Evolutionary conservation across 2,797 vertebrate species (phyloP).

Genomic region (Megaceryle alcyon): DNA sequence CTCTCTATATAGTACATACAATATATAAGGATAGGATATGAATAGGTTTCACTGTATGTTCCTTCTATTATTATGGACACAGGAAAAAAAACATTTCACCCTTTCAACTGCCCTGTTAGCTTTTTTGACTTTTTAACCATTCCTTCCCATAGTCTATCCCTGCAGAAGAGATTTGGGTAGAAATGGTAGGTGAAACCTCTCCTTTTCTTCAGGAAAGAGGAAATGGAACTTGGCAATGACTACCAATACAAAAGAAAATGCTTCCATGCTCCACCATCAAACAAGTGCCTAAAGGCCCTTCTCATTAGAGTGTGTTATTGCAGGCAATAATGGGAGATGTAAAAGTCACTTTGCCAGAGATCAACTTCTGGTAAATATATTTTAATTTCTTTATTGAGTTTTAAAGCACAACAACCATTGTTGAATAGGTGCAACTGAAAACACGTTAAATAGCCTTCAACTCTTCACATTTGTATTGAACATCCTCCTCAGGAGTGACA

Average conservation of each 20-base stretch:
- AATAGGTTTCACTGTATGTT: neutral
- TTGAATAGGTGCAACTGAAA: slow-evolving; percentile 64
- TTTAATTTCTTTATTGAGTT: slow-evolving; percentile 67
- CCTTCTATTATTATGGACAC: neutral
- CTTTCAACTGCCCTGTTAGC: neutral
- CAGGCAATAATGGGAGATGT: slow-evolving; percentile 19
- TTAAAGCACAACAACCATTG: slow-evolving; percentile 44
- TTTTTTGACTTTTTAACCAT: neutral
- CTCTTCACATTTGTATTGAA: slow-evolving; percentile 71
- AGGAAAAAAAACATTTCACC: neutral
- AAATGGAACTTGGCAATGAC: neutral
- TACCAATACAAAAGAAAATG: slow-evolving; percentile 1
- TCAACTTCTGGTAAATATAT: slow-evolving; percentile 68
- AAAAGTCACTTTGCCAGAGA: slow-evolving; percentile 54
- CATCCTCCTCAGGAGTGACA: slow-evolving; percentile 72
- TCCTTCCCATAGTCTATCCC: neutral
- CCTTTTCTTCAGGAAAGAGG: neutral
- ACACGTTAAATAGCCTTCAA: slow-evolving; percentile 74
- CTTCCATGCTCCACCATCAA: neutral
- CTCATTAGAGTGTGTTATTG: slow-evolving; percentile 32
- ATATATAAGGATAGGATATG: neutral
- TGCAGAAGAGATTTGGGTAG: neutral
- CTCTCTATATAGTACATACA: neutral
- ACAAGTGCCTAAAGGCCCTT: slow-evolving; percentile 3
- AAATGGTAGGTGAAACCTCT: neutral